Evolutionary conservation across 23 tunicate species (phyloP).

Genomic region (Oikopleura dioica): DNA sequence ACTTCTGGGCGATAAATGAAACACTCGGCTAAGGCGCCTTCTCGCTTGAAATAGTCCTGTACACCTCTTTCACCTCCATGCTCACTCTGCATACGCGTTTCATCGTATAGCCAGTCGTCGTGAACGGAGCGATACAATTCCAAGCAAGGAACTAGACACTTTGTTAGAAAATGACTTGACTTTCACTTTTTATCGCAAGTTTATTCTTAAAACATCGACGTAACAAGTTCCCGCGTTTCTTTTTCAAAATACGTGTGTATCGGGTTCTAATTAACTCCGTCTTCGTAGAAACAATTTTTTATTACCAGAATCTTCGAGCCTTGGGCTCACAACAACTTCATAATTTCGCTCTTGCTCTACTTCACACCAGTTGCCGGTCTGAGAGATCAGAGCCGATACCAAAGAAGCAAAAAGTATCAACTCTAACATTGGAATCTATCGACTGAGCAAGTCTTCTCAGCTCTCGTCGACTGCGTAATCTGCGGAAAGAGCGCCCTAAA

Average conservation of each 20-base stretch:
- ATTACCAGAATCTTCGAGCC: background rate
- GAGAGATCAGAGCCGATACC: background rate
- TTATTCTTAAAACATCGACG: background rate
- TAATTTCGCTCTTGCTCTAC: slow-evolving; percentile 10
- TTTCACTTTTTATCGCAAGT: background rate
- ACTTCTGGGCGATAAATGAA: slow-evolving; percentile 4
- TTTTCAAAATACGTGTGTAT: background rate
- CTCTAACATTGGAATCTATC: no score
- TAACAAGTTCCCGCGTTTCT: background rate
- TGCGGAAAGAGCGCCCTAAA: no score
- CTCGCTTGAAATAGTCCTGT: slow-evolving; percentile 6
- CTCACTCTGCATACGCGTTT: slow-evolving; percentile 25
- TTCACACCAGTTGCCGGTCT: slow-evolving; percentile 10
- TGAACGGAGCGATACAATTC: slow-evolving; percentile 32
- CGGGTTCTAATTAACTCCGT: background rate
- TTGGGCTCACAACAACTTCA: background rate
- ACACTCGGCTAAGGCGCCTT: background rate
- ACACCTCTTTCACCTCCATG: slow-evolving; percentile 12
- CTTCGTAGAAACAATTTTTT: background rate
- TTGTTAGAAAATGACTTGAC: background rate
- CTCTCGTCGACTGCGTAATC: no score
- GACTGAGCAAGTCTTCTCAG: no score
- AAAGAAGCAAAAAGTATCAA: background rate
- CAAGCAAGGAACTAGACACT: slow-evolving; percentile 22
- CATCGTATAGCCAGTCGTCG: slow-evolving; percentile 42